phyloP scores from a whole-genome alignment of 1,140 invertebrate genomes.

The Archivesica marissinica region DNA sequence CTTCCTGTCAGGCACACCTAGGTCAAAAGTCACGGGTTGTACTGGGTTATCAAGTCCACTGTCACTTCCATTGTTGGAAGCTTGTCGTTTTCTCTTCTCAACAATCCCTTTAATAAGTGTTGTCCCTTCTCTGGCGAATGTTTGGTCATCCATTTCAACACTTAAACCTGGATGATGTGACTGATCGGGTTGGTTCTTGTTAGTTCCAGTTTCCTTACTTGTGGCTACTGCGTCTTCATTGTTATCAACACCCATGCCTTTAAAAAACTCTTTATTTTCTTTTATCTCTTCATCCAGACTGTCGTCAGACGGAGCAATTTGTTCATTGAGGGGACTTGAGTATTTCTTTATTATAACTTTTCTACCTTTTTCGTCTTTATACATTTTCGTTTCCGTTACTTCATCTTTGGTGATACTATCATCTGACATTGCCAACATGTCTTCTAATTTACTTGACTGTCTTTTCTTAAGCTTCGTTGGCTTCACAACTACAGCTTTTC shows the following conservation, averaged over 20 bases:
- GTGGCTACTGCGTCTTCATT: not conserved
- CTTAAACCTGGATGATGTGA: not conserved
- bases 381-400: conserved; percentile 25
- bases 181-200: not conserved
- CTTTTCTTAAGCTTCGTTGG: not conserved
- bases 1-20: not conserved
- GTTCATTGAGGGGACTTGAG: conserved; percentile 24
- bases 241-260: conserved; percentile 12
- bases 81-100: conserved; percentile 16
- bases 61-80: not conserved
- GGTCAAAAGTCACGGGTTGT: not conserved
- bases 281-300: conserved; percentile 36
- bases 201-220: not conserved
- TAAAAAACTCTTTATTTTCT: conserved; percentile 22
- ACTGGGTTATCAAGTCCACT: not conserved
- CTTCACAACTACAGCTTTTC: not conserved
- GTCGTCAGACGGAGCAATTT: conserved; percentile 30
- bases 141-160: not conserved
- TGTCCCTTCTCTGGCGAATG: conserved; percentile 4
- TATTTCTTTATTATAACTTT: conserved; percentile 35
- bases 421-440: conserved; percentile 43
- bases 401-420: conserved; percentile 55
- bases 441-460: conserved; percentile 39
- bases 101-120: conserved; percentile 22
- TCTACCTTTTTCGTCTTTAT: conserved; percentile 39